Base-by-base conservation (phyloP, 2,888 invertebrate genomes). In the Drosophila hamatofila region DNA sequence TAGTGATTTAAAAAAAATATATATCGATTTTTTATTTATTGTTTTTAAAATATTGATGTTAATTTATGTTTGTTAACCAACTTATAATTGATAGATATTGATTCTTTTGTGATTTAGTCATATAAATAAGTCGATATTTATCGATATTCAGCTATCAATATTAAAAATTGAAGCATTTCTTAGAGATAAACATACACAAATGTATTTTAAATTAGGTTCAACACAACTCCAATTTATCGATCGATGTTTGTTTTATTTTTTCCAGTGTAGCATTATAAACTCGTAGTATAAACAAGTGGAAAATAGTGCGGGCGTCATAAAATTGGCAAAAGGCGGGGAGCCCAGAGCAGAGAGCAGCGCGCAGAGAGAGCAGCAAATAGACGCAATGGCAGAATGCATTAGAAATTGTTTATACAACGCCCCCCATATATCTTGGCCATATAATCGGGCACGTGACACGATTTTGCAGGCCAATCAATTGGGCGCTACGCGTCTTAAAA, bases 381-480 rank as follows among this genome's bases (percentile, higher is more conserved):
- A 61, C 63, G 61, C 64, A 72, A 57, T 51, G 39, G 14, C 58
- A 11, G n/a, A 66, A 59, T 80, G 80, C 76, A 80, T 80, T 76
- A 30, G 61, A 61, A 66, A 75, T 68, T 51, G 68, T 64, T 70
- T 67, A 62, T 66, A 56, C 63, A 78, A 72, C 64, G 67, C 49
- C 75, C 72, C 30, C 7, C 72, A 62, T 78, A 63, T 79, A 79
- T 72, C 54, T 65, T 48, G 65, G 54, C 44, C 68, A 59, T 78
- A 67, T 72, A 81, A 81, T 84, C 72, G 78, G 23, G 44, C 80
- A 84, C 83, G 79, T 81, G 79, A 81, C 67, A 72, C 48, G 76
- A 72, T 72, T 68, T 76, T 65, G 55, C 71, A n/a, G 65, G 48
- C 54, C 72, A 76, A 66, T 67, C 77, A 59, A 67, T 61, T 74